Percentiles rank a stretch among this genome's conserved stretches.
These are phyloP conservation scores for Poecile atricapillus DNA, from an alignment of 2,113 vertebrate genomes.

Conservation along the genomic window DNA sequence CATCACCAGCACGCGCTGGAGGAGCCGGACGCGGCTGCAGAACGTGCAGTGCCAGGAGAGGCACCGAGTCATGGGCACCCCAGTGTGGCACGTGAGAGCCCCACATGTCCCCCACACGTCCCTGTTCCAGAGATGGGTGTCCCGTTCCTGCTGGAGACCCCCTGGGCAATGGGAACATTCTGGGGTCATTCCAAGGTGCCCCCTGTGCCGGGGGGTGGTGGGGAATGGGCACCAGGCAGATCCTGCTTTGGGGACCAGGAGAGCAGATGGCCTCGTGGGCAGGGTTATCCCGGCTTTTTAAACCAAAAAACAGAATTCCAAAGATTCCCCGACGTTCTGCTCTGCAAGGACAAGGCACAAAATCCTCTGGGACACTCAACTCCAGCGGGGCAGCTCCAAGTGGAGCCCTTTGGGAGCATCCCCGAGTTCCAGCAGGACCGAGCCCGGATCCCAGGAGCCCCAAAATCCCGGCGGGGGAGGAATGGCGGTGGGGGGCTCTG, in stretches of 20 bases:
- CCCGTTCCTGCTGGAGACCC: background rate
- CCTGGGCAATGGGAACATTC: accelerated
- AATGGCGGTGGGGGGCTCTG: accelerated
- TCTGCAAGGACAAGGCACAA: background rate
- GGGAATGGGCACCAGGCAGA: accelerated
- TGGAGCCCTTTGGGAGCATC: accelerated
- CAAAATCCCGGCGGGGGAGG: accelerated
- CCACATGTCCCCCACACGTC: accelerated
- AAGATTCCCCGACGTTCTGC: accelerated
- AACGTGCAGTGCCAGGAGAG: slow-evolving; percentile 62
- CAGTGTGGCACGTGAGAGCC: slow-evolving; percentile 64
- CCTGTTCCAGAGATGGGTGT: accelerated
- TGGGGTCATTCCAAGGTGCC: background rate
- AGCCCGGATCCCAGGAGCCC: background rate
- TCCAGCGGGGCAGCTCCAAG: accelerated
- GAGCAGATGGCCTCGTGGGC: accelerated
- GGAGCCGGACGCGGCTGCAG: background rate
- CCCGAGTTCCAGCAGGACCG: accelerated
- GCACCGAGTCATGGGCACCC: background rate
- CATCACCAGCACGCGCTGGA: slow-evolving; percentile 63
- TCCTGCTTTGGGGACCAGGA: accelerated
- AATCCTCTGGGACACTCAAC: background rate
- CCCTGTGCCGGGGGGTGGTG: accelerated
- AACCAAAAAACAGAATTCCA: background rate
- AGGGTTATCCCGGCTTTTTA: background rate